phyloP scores from a whole-genome alignment of 2,888 invertebrate genomes.

The Noctua janthina region DNA sequence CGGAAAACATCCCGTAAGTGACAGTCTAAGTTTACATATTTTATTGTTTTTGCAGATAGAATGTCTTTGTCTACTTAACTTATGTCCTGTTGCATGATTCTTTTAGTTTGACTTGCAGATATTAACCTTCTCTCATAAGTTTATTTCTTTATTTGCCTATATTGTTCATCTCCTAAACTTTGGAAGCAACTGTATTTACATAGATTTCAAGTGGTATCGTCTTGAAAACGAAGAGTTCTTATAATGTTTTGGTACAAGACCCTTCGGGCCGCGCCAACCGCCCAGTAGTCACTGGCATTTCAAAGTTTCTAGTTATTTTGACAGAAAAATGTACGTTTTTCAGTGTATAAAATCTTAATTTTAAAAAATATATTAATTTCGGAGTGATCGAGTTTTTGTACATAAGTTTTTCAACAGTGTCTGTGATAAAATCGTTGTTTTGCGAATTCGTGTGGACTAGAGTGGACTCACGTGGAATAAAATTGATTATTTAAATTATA shows the following conservation, averaged over 20 bases:
- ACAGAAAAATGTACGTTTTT: background rate
- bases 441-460: background rate
- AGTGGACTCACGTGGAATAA: background rate
- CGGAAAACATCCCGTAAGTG: too few relatives aligned
- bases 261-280: constrained; percentile 13
- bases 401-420: background rate
- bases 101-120: background rate
- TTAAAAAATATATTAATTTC: background rate
- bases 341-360: background rate
- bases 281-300: constrained; percentile 16
- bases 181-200: constrained; percentile 37
- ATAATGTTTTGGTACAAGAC: constrained; percentile 63
- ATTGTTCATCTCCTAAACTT: constrained; percentile 19
- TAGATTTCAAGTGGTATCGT: constrained; percentile 57
- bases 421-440: background rate
- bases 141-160: background rate
- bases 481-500: background rate
- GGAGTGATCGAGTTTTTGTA: background rate
- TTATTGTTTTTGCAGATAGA: background rate
- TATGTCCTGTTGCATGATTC: background rate
- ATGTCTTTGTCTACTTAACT: background rate
- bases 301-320: background rate
- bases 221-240: constrained; percentile 59
- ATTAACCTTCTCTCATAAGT: background rate
- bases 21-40: background rate